Percentiles rank a stretch among this genome's conserved stretches.
These are phyloP conservation scores for Lithophane leautieri DNA, from an alignment of 2,888 invertebrate species.

Conservation along the genomic window DNA sequence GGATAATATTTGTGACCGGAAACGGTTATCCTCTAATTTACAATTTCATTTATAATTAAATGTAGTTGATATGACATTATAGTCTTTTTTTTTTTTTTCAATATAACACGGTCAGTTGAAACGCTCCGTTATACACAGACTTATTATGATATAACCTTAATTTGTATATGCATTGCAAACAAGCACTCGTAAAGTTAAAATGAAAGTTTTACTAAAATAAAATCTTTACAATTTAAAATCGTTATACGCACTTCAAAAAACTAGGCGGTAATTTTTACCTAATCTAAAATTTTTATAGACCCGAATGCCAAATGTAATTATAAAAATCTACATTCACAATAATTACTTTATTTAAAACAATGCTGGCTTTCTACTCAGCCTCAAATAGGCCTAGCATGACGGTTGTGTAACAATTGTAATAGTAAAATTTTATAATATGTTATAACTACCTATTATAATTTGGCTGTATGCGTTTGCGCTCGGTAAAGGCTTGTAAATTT, in stretches of 20 bases:
- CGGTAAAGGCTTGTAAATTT: not conserved
- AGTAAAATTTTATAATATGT: constrained; percentile 47
- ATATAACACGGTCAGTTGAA: too few species aligned
- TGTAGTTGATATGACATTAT: too few species aligned
- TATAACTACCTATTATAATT: constrained; percentile 41
- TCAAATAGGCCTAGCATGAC: constrained; percentile 59
- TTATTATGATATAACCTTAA: too few species aligned
- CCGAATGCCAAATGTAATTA: constrained; percentile 18
- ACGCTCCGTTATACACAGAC: too few species aligned
- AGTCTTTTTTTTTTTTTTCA: too few species aligned
- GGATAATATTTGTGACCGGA: too few species aligned
- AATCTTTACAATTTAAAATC: not conserved
- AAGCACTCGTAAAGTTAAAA: not conserved
- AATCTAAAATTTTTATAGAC: constrained; percentile 5
- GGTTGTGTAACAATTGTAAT: constrained; percentile 51
- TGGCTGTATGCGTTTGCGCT: not conserved
- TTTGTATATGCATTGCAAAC: not conserved
- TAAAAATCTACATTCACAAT: constrained; percentile 37
- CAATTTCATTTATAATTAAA: too few species aligned
- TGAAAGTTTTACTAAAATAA: not conserved
- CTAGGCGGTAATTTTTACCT: constrained; percentile 1
- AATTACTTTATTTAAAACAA: constrained; percentile 61
- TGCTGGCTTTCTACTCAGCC: constrained; percentile 58
- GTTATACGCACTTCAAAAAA: not conserved
- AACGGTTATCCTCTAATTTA: too few species aligned